These are phyloP conservation scores for Danaus plexippus DNA, from an alignment of 1,140 invertebrate genomes.

Conservation along the genomic window DNA sequence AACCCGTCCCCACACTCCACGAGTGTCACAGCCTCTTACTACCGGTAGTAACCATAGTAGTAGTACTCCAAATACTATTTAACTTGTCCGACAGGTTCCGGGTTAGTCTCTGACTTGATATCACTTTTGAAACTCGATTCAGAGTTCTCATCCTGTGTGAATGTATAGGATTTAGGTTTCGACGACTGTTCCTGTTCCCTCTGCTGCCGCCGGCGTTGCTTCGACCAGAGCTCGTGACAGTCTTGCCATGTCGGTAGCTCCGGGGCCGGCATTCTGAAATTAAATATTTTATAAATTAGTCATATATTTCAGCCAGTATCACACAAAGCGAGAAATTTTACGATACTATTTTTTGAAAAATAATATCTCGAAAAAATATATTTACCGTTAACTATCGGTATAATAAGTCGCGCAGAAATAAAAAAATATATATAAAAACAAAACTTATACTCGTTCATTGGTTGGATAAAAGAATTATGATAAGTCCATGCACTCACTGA, in stretches of 20 bases:
- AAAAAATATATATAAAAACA: background rate
- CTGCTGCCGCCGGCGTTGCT: conserved; percentile 87
- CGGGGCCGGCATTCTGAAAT: conserved; percentile 83
- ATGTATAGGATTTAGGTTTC: conserved; percentile 47
- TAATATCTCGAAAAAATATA: too few species aligned
- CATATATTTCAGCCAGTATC: too few species aligned
- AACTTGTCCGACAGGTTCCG: conserved; percentile 50
- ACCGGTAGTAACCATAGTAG: conserved; percentile 35
- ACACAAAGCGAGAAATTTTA: too few species aligned
- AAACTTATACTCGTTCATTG: too few species aligned
- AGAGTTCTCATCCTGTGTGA: conserved; percentile 31
- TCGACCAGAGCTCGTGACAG: conserved; percentile 99
- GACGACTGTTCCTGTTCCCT: conserved; percentile 81
- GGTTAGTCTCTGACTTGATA: conserved; percentile 42
- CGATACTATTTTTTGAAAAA: too few species aligned
- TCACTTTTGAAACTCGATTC: conserved; percentile 43
- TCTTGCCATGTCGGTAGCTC: conserved; percentile 96
- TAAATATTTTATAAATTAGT: background rate
- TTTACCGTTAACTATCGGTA: too few species aligned
- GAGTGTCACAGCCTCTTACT: background rate
- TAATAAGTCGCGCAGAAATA: too few species aligned
- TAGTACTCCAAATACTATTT: conserved; percentile 55
- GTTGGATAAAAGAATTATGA: too few species aligned
- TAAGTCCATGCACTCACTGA: conserved; percentile 77
- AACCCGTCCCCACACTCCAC: conserved; percentile 19